Base-by-base conservation (phyloP, 2,113 vertebrate species). In the Formicarius rufipectus region DNA sequence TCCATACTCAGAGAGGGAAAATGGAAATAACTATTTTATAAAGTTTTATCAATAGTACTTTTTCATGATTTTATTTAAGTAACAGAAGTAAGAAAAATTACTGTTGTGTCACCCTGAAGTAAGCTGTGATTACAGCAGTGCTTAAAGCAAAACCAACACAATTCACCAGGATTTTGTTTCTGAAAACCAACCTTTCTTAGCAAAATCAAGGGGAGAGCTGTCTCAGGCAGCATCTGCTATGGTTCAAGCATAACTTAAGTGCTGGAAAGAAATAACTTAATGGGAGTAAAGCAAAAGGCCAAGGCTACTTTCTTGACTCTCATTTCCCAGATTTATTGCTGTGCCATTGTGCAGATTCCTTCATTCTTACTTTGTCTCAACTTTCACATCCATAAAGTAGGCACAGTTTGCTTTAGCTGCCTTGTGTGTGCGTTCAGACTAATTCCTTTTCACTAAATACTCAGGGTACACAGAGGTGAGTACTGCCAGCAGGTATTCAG, bases 281-380 rank as follows among this genome's bases (percentile, higher is more conserved):
- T 37, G 49, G 24, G 49, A 39, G 35, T 77, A 90, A 81, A 90
- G 68, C 44, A 87, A 81, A 92, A 87, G 78, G 21, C 31, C 69
- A 80, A 45, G 55, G 53, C 30, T 30, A 45, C 44, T 67, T 53
- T 76, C 55, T 63, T 68, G 35, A 28, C n/a, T 44, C n/a, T 35
- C 22, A 23, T 63, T 90, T 80, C 58, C 19, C 49, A 84, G 73
- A 62, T 67, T 76, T 84, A 73, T 44, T 30, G 23, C 4, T 76
- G 35, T 53, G 37, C 35, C 16, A 7, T 19, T 28, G 35, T 79
- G n/a, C 31, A 80, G 47, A 44, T 84, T 90, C 49, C 47, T 84
- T 60, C 60, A 80, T 75, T 82, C 64, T 91, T n/a, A 60, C 62
- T 92, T 59, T 16, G 17, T 56, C 42, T 60, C 71, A 75, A n/a